These are phyloP conservation scores for Scopus umbretta DNA, from an alignment of 2,113 vertebrate species.

Conservation along the genomic window DNA sequence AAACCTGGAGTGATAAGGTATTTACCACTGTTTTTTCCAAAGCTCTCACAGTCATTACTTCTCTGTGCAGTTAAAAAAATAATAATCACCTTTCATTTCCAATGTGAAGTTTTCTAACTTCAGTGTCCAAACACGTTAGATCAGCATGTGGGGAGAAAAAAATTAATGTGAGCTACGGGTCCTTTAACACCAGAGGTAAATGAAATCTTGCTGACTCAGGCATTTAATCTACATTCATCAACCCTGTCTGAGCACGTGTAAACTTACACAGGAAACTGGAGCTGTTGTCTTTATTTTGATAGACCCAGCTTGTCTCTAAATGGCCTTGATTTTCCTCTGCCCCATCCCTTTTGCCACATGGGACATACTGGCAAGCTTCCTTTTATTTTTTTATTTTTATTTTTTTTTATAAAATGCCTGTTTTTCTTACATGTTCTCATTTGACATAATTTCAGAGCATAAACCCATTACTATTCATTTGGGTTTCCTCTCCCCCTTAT, in stretches of 20 bases:
- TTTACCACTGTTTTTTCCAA: not conserved
- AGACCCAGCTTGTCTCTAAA: not conserved
- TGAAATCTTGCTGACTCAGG: not conserved
- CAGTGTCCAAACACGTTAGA: not conserved
- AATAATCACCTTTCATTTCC: not conserved
- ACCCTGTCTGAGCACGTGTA: rapidly evolving
- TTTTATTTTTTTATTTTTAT: not conserved
- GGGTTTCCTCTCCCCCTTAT: not conserved
- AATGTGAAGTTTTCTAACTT: not conserved
- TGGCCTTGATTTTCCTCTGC: not conserved
- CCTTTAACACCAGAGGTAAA: not conserved
- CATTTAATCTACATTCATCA: rapidly evolving
- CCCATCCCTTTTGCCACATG: not conserved
- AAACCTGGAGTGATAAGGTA: not conserved
- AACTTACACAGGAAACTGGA: not conserved
- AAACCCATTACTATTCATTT: not conserved
- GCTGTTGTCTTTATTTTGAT: not conserved
- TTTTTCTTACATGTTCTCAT: not conserved
- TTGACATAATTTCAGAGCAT: not conserved
- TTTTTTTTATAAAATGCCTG: not conserved
- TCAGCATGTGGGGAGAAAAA: not conserved
- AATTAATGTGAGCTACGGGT: not conserved
- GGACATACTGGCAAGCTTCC: not conserved
- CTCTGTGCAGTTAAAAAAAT: not conserved
- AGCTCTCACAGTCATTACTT: not conserved